Evolutionary conservation across 2,113 vertebrate species (phyloP).

Genomic region (Vulpes vulpes): DNA sequence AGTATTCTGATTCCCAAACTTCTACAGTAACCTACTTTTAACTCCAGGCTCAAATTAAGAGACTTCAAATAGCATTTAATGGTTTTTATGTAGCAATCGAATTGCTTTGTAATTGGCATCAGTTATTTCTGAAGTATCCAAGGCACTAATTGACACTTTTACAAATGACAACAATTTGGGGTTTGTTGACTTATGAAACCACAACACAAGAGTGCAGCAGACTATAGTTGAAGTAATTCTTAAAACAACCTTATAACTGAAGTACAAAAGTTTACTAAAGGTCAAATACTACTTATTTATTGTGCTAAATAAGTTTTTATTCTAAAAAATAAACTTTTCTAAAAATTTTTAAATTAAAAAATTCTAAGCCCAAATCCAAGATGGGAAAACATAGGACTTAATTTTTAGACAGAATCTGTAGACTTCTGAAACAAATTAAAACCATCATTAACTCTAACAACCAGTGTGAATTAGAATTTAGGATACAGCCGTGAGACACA

Average conservation of each 20-base stretch:
- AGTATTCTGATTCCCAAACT: neutral
- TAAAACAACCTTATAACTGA: neutral
- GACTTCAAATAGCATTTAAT: neutral
- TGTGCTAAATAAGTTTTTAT: neutral
- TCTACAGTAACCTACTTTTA: conserved; percentile 11
- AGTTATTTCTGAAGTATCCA: conserved; percentile 39
- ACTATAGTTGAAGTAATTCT: neutral
- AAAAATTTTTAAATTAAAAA: conserved; percentile 23
- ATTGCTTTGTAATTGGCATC: conserved; percentile 18
- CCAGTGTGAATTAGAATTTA: neutral
- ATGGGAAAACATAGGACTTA: neutral
- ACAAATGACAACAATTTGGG: neutral
- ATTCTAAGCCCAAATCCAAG: conserved; percentile 27
- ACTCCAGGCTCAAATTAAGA: neutral
- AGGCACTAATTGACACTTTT: neutral
- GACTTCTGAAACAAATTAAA: conserved; percentile 28
- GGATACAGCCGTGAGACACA: neutral
- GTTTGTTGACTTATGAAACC: neutral
- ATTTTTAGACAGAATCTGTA: neutral
- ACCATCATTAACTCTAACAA: neutral
- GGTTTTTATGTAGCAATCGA: neutral
- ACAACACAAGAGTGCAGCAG: neutral
- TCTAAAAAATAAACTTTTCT: neutral
- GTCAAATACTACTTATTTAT: neutral
- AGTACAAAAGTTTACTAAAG: neutral